These are phyloP conservation scores for Cyanoderma ruficeps DNA, from an alignment of 2,113 vertebrate genomes.

Conservation along the genomic window DNA sequence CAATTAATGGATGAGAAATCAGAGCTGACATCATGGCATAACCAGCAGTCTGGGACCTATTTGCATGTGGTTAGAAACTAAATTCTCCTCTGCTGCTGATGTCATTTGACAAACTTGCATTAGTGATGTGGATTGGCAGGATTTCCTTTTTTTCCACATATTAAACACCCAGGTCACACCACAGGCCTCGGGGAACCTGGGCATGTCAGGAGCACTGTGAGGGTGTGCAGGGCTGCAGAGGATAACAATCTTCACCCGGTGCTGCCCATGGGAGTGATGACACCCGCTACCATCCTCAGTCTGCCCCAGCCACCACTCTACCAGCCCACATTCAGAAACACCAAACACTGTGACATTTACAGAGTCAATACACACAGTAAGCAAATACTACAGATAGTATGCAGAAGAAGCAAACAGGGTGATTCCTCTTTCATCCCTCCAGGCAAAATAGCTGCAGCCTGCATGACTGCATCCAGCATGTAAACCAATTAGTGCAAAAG, in stretches of 20 bases:
- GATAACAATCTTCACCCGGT: neutral
- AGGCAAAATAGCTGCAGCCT: conserved; percentile 15
- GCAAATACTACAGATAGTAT: neutral
- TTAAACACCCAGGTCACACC: conserved; percentile 47
- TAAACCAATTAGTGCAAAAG: conserved; percentile 3
- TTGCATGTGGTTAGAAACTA: conserved; percentile 64
- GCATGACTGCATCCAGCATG: neutral
- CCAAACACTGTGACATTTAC: neutral
- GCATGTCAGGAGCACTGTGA: neutral
- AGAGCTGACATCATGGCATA: conserved; percentile 68
- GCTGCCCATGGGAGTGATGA: neutral
- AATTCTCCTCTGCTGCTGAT: conserved; percentile 66
- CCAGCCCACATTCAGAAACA: neutral
- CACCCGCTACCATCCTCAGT: neutral
- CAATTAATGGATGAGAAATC: conserved; percentile 63
- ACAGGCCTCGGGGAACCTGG: conserved; percentile 22
- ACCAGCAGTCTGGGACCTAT: conserved; percentile 56
- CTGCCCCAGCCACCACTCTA: neutral
- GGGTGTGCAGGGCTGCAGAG: neutral
- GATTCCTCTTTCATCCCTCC: conserved; percentile 14
- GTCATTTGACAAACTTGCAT: conserved; percentile 65
- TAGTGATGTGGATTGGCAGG: conserved; percentile 63
- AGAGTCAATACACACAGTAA: neutral
- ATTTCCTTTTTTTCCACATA: conserved; percentile 55
- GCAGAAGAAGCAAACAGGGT: conserved; percentile 6